Conservation (phyloP, 2,113 vertebrate species). For the Zosterops borbonicus region DNA sequence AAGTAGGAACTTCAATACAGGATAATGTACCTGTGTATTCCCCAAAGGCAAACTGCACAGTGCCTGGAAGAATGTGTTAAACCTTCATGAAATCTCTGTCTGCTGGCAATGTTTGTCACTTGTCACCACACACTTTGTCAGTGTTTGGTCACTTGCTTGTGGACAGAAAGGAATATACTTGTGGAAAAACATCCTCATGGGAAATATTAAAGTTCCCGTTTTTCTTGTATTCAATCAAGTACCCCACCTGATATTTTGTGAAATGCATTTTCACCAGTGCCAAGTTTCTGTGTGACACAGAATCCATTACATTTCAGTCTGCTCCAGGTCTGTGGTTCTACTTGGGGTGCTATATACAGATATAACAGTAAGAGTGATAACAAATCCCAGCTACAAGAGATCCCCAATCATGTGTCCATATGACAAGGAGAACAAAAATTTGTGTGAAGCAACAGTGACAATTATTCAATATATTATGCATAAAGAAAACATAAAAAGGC, state of each 20-base stretch:
- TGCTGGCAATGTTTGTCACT: background rate
- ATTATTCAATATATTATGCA: background rate
- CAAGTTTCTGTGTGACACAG: background rate
- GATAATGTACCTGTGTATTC: background rate
- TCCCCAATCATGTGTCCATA: background rate
- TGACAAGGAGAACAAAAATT: background rate
- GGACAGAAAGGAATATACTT: background rate
- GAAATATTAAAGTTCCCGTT: background rate
- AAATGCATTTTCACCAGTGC: background rate
- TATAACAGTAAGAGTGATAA: background rate
- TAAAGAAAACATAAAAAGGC: background rate
- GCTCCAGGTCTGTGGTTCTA: background rate
- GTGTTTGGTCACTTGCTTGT: background rate
- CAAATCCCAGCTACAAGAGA: background rate
- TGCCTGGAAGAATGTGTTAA: background rate
- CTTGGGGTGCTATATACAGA: background rate
- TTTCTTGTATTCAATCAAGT: background rate
- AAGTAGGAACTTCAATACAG: background rate
- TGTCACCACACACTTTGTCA: background rate
- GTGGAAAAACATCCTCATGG: background rate
- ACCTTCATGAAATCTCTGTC: background rate
- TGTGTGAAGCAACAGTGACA: background rate
- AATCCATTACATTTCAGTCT: background rate
- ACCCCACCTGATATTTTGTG: background rate
- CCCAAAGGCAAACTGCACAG: background rate